These are phyloP conservation scores for Ditylenchus dipsaci DNA, from an alignment of 1,140 invertebrate species.

Conservation along the genomic window DNA sequence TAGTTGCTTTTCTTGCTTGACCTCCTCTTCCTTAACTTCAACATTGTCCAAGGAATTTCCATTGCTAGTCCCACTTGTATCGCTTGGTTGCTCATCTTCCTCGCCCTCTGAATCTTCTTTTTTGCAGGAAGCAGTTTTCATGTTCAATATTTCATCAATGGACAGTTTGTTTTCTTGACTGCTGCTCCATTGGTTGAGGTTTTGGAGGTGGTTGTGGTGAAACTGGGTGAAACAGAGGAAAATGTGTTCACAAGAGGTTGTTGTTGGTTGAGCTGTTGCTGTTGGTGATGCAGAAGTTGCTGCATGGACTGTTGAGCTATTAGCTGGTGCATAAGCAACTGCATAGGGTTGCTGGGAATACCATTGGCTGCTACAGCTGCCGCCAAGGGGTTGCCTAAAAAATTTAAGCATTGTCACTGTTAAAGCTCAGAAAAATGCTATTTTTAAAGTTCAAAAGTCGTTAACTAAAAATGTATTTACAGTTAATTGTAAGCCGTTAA, in stretches of 20 bases:
- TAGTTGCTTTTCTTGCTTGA: not conserved
- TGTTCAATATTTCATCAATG: conserved; percentile 24
- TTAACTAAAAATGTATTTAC: too few relatives aligned
- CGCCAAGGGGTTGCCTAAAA: too few relatives aligned
- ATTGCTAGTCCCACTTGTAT: conserved; percentile 24
- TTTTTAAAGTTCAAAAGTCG: too few relatives aligned
- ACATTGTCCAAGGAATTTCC: not conserved
- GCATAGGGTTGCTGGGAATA: conserved; percentile 6
- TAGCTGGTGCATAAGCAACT: conserved; percentile 12
- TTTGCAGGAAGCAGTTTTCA: conserved; percentile 18
- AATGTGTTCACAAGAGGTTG: conserved; percentile 8
- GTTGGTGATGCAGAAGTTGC: conserved; percentile 2
- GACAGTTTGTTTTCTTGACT: conserved; percentile 31
- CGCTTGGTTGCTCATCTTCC: conserved; percentile 24
- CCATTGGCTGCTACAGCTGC: not conserved
- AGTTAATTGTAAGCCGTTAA: too few relatives aligned
- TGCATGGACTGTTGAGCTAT: conserved; percentile 14
- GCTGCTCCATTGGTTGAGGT: not conserved
- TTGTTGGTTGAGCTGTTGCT: conserved; percentile 11
- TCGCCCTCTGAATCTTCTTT: conserved; percentile 6
- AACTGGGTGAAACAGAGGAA: not conserved
- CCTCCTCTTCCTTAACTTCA: not conserved
- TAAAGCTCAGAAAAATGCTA: too few relatives aligned
- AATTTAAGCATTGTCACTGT: too few relatives aligned
- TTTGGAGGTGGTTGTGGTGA: not conserved